Evolutionary conservation across 1,140 invertebrate species (phyloP), one percentile per base, ranked within the genome.

Genomic region (Zaprionus tsacasi): DNA sequence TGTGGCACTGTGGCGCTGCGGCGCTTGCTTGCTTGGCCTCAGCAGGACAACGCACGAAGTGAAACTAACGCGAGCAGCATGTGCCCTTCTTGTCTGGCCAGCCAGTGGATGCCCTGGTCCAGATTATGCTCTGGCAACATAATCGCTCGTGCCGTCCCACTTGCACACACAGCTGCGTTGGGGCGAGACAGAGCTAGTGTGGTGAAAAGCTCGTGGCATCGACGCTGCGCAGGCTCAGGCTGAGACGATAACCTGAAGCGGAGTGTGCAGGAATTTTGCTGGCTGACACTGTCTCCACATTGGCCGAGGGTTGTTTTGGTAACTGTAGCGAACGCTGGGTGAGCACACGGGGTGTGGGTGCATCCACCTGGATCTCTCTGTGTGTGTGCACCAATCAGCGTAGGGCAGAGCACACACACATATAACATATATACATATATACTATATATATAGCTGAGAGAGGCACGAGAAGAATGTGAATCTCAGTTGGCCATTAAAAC

Each of bases 31-130:
- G 78, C 85, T 82, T 89, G 85, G 85, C 85, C 85, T 89, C 91
- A 92, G 91, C 91, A 92, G 91, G 91, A 92, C 91, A 89, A 92
- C 91, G 81, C 91, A 92, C 91, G 91, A 92, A 91, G 87, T 91
- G 85, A 88, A 88, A 88, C 83, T 88, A 88, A 88, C 73, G 81
- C 78, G 82, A 88, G 66, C 77, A 71, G 81, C 81, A 88, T 88
- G 70, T 79, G 85, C 80, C 85, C 74, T 88, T 88, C 83, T 88
- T 88, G 70, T 88, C 83, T 88, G 80, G 83, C 83, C 78, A 88
- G 83, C 58, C 61, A 79, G 63, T 64, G 60, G 68, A 75, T 80
- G 82, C 78, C 78, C 65, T 85, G 85, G 85, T 83, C 76, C 72
- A 80, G 69, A 81, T 88, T 88, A 88, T 88, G 83, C 79, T 87